Evolutionary conservation across 2,888 invertebrate genomes (phyloP), one percentile per base, ranked within the genome.

Genomic region (Parnassius mnemosyne): DNA sequence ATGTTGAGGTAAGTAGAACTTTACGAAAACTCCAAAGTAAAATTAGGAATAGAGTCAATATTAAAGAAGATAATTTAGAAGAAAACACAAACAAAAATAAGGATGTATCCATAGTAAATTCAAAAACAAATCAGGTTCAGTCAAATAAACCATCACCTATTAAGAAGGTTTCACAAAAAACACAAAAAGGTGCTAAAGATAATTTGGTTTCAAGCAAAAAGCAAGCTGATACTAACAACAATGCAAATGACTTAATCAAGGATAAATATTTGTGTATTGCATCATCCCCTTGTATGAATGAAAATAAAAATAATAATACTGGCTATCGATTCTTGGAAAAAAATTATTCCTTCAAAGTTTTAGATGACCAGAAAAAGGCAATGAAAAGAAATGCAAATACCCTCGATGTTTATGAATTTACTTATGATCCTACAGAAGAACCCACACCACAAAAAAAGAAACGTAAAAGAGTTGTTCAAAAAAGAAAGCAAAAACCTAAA

Each of bases 401-500:
- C 53, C 65, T 80, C 61, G 89, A 90, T 74, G 72, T 91, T 3
- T 92, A 92, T 72, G 92, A 92, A 68, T 92, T 92, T 60, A 90
- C 90, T 16, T 92, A 76, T 79, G 88, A 92, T 66, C 91, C 92
- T 0, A 76, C 77, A 65, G 89, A 91, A 54, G 91, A 92, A 73
- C 90, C 91, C 11, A 71, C 79, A 58, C 83, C 83, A 16, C 77
- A 78, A 54, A 90, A 90, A 71, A 91, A 89, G 67, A 91, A 89
- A 67, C 78, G 77, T 10, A 89, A 84, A 65, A 84, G 72, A 58
- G 67, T 69, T 16, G 71, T 75, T 1, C 80, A 74, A 52, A 88
- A 80, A 68, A 80, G 72, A 65, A 76, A 75, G 53, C 62, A 76
- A 0, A 85, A 85, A 68, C 78, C 83, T 3, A 89, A 82, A 74